Base-by-base conservation (phyloP, 2,113 vertebrate species). In the Bucco capensis region DNA sequence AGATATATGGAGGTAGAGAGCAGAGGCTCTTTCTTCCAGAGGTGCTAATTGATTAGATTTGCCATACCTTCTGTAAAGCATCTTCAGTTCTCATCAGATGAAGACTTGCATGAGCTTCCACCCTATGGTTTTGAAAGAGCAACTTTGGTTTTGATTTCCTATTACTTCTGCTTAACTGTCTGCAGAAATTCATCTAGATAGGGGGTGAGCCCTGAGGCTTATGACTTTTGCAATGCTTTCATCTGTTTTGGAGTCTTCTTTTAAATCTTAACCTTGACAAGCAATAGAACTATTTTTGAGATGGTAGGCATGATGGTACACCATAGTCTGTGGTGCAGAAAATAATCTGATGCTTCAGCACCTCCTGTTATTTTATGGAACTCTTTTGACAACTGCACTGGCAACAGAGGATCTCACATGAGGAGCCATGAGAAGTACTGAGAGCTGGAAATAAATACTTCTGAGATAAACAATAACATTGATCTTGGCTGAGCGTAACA, bases 391-490 rank as follows among this genome's bases (percentile, higher is more conserved):
- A 92, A 84, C 6, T 7, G 38, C 65, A 84, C 69, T n/a, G 80
- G 73, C 83, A 86, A 80, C 74, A 88, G 80, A 93, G 40, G 58
- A 78, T 93, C 53, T 60, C 44, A 46, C 90, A 86, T 90, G 77
- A 95, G 53, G 37, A 95, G 61, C 86, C 58, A 71, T 84, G 86
- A 88, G 94, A 95, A 96, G 77, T 61, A 86, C 86, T 65, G 86
- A 78, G 86, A 91, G 86, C 83, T 94, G 86, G 93, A 96, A 95
- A 94, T 61, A 95, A 94, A 81, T 88, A 78, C 80, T 88, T 74
- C 61, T 70, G 93, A 82, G 69, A 96, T 95, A 96, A 96, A 96
- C 92, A 94, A 95, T 96, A 96, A 96, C 93, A 93, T 95, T 96
- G 92, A 90, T 86, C 86, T 96, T 96, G 94, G 93, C 94, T 0